Base-by-base conservation (phyloP, 2,888 invertebrate species). In the Ophraella communa region DNA sequence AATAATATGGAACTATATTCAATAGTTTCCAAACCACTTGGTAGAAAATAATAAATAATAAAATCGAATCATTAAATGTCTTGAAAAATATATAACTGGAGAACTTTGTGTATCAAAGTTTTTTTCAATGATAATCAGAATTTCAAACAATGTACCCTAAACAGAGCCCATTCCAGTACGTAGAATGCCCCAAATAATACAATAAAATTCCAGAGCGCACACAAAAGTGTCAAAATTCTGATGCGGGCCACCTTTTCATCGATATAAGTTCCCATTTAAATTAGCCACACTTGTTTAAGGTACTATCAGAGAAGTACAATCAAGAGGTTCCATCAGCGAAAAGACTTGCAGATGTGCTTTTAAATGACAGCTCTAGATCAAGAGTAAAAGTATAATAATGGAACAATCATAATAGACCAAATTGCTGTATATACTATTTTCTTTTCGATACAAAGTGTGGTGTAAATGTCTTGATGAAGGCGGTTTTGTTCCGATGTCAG, bases 241-340 rank as follows among this genome's bases (percentile, higher is more conserved):
- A 77, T 73, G 75, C 73, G 75, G 77, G 66, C 65, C 59, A 57
- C 66, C 68, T 70, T 72, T 71, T 68, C 69, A 65, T 61, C 24
- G 45, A 60, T 42, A 61, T 54, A 67, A 68, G 67, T 72, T 73
- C 72, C 73, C 73, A 73, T 68, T 76, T 74, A 78, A 80, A 80
- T 80, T 80, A 78, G 79, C 80, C 73, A 74, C 80, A 79, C 78
- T 80, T 80, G 79, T 80, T 79, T 80, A 78, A 79, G 78, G 77
- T 76, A 78, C 65, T 54, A 61, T 67, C 55, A 63, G 67, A 59
- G 66, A n/a, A n/a, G 73, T 73, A 35, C 42, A 54, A 51, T 59
- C 59, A 45, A 60, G 54, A 54, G 53, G 51, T 39, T 39, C 23
- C 57, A 53, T 52, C 52, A 17, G 18, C 45, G 42, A n/a, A n/a